Conservation (phyloP, 2,888 invertebrate species). For the Idaea aversata region DNA sequence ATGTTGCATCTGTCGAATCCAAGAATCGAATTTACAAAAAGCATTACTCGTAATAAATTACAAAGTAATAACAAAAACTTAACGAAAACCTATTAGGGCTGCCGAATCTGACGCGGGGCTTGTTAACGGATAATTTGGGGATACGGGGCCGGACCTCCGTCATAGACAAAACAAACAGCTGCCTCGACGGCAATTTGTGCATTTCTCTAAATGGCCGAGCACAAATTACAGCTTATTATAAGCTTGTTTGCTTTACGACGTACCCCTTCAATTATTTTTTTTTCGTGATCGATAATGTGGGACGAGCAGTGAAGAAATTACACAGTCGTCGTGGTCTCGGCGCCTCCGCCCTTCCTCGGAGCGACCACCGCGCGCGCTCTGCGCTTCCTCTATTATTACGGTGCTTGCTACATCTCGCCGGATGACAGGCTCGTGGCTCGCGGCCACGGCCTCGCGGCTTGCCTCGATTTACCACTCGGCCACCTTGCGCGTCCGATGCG, state of each 20-base stretch:
- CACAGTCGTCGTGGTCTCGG: conserved; percentile 65
- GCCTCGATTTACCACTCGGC: background rate
- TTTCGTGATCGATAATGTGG: conserved; percentile 76
- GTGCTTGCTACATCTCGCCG: conserved; percentile 35
- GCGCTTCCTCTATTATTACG: conserved; percentile 39
- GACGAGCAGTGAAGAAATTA: conserved; percentile 77
- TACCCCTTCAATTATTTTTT: conserved; percentile 78
- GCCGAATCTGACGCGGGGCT: conserved; percentile 80
- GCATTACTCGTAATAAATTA: conserved; percentile 74
- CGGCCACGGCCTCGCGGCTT: conserved; percentile 5
- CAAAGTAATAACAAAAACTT: conserved; percentile 73
- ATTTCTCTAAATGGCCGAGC: conserved; percentile 80
- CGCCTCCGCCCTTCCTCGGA: conserved; percentile 60
- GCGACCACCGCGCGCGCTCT: conserved; percentile 37
- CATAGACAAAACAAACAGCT: conserved; percentile 81
- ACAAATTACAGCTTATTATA: conserved; percentile 81
- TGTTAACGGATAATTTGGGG: conserved; percentile 78
- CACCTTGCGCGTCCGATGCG: background rate
- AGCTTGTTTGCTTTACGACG: conserved; percentile 81
- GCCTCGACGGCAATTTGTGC: conserved; percentile 75
- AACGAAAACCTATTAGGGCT: conserved; percentile 80
- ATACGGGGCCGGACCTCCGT: conserved; percentile 70
- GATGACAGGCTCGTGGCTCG: conserved; percentile 38
- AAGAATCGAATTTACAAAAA: conserved; percentile 63
- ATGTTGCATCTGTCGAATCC: conserved; percentile 66